phyloP scores from a whole-genome alignment of 2,113 vertebrate species.

The Paramisgurnus dabryanus region DNA sequence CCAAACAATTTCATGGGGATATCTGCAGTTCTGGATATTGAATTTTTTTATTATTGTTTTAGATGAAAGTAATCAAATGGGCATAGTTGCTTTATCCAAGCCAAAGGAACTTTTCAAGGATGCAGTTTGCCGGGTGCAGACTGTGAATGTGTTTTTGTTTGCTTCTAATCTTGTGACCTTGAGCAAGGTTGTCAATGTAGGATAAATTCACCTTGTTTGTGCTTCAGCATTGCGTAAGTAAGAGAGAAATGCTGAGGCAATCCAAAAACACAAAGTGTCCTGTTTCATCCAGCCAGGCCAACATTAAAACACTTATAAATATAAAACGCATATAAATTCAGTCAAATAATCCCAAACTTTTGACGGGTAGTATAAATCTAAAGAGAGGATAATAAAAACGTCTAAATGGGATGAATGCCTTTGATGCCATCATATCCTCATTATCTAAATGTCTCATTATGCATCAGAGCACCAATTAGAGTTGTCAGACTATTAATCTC shows the following conservation, averaged over 20 bases:
- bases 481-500: constrained; percentile 28
- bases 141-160: not conserved
- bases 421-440: constrained; percentile 23
- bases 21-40: not conserved
- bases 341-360: not conserved
- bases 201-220: not conserved
- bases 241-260: constrained; percentile 24
- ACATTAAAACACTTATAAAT: too few species aligned
- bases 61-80: not conserved
- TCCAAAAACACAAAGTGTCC: not conserved
- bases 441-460: constrained; percentile 40
- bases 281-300: not conserved
- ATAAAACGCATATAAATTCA: too few species aligned
- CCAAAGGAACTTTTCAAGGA: constrained; percentile 9
- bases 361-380: not conserved
- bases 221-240: not conserved
- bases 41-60: constrained; percentile 11
- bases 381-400: not conserved
- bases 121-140: not conserved
- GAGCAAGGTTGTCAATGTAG: not conserved
- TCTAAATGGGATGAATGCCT: not conserved
- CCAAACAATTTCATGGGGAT: not conserved
- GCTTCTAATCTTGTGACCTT: not conserved
- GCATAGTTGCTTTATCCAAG: not conserved
- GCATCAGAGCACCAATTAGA: constrained; percentile 26